Conservation (phyloP, 2,888 invertebrate genomes). For the Papilio protenor region DNA sequence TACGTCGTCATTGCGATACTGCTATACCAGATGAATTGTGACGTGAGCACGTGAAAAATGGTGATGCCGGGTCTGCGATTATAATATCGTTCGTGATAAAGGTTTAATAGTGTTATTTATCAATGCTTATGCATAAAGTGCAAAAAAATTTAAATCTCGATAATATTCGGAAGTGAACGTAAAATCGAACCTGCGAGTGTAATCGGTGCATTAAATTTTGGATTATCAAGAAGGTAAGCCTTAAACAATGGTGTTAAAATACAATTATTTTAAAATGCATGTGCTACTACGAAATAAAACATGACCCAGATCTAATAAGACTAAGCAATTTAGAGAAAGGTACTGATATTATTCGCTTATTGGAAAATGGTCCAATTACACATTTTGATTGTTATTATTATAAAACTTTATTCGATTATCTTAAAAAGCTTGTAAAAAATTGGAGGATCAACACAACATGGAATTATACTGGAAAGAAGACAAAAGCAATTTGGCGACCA, state of each 20-base stretch:
- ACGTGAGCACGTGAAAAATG: conserved; percentile 43
- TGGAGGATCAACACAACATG: conserved; percentile 21
- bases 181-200: background rate
- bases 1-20: background rate
- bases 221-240: conserved; percentile 26
- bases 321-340: background rate
- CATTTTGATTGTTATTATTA: background rate
- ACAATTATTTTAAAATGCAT: background rate
- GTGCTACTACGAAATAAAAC: background rate
- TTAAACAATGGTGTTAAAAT: background rate
- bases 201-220: conserved; percentile 22
- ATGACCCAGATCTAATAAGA: background rate
- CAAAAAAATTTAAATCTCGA: background rate
- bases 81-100: conserved; percentile 26
- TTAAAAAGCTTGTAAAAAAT: conserved; percentile 14
- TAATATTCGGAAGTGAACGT: conserved; percentile 9
- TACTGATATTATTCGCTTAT: background rate
- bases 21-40: conserved; percentile 36
- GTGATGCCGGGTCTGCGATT: conserved; percentile 35
- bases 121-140: conserved; percentile 1
- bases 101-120: conserved; percentile 7
- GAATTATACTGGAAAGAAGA: conserved; percentile 18
- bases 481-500: background rate
- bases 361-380: background rate
- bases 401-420: background rate